phyloP scores from a whole-genome alignment of 2,888 invertebrate species.

The Helleia helle region DNA sequence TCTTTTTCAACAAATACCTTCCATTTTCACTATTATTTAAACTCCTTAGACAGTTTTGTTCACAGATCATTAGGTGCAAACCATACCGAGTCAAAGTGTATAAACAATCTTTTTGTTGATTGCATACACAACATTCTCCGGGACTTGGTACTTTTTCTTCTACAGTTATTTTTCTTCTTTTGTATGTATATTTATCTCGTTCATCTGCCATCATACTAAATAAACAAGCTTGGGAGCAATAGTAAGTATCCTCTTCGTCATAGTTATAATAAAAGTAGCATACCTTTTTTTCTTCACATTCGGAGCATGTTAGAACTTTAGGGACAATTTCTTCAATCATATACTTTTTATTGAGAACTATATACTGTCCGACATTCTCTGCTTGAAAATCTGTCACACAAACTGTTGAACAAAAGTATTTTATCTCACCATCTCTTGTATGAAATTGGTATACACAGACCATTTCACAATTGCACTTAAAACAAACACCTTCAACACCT shows the following conservation, averaged over 20 bases:
- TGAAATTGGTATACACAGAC: slow-evolving; percentile 44
- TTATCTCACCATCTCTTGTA: slow-evolving; percentile 35
- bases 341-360: slow-evolving; percentile 45
- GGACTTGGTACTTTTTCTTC: slow-evolving; percentile 38
- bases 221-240: slow-evolving; percentile 70
- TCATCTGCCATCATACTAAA: slow-evolving; percentile 69
- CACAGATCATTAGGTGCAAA: slow-evolving; percentile 65
- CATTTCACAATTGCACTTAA: slow-evolving; percentile 49
- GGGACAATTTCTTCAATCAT: slow-evolving; percentile 53
- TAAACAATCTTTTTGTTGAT: slow-evolving; percentile 56
- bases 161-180: slow-evolving; percentile 65
- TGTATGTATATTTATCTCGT: slow-evolving; percentile 68
- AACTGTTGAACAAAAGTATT: slow-evolving; percentile 58
- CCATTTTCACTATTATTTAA: slow-evolving; percentile 52
- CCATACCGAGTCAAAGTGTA: slow-evolving; percentile 68
- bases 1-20: slow-evolving; percentile 45
- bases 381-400: slow-evolving; percentile 63
- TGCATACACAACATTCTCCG: slow-evolving; percentile 62
- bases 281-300: slow-evolving; percentile 55
- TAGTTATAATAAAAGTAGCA: slow-evolving; percentile 63
- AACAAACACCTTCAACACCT: slow-evolving; percentile 47
- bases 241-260: slow-evolving; percentile 60
- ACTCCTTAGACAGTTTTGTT: slow-evolving; percentile 71
- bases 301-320: slow-evolving; percentile 40
- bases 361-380: slow-evolving; percentile 42